Evolutionary conservation across 2,888 invertebrate species (phyloP).

Genomic region (Eudasyphora cyanicolor): DNA sequence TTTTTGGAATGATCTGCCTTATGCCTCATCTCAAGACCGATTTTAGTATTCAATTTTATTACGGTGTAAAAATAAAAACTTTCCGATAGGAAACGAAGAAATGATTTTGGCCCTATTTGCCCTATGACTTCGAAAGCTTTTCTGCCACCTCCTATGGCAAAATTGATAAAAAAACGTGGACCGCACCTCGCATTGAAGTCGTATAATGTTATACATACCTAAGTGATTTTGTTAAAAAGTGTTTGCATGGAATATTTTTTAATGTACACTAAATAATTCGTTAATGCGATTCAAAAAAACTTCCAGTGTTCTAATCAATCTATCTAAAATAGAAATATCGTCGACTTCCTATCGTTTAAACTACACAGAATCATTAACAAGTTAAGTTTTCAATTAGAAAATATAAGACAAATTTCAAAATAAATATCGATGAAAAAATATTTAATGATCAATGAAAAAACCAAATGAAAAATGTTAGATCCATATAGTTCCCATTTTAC

Average conservation of each 20-base stretch:
- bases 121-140: no score
- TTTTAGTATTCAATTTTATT: no score
- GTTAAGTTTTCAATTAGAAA: slow-evolving; percentile 21
- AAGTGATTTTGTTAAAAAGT: slow-evolving; percentile 10
- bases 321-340: slow-evolving; percentile 11
- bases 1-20: no score
- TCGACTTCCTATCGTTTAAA: slow-evolving; percentile 53
- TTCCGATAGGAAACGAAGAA: no score
- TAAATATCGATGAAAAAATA: slow-evolving; percentile 40
- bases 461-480: slow-evolving; percentile 22
- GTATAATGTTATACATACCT: no score
- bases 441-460: neutral
- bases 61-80: no score
- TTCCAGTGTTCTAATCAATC: slow-evolving; percentile 36
- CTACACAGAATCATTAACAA: slow-evolving; percentile 48
- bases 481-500: neutral
- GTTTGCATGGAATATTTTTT: neutral
- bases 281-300: slow-evolving; percentile 22
- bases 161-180: no score
- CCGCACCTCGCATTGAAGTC: no score
- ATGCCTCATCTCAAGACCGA: no score
- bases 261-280: slow-evolving; percentile 30
- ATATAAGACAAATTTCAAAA: slow-evolving; percentile 45
- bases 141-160: no score
- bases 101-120: no score